Evolutionary conservation across 2,888 invertebrate genomes (phyloP), one percentile per base, ranked within the genome.

Genomic region (Drosophila borborema): DNA sequence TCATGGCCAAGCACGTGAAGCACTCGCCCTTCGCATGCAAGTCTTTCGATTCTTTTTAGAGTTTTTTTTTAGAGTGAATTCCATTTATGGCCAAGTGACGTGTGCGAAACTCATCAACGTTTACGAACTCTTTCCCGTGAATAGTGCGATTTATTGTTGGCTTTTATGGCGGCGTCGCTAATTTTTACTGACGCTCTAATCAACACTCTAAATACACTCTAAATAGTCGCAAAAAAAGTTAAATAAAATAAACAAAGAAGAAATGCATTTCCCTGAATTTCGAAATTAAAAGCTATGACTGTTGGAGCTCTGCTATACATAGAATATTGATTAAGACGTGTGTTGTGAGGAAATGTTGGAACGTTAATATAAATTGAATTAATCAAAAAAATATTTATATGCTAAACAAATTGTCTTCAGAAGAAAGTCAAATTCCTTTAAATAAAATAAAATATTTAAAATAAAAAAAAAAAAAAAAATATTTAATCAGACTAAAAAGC

Each of bases 1-100:
- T 77, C 66, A 68, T 63, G 31, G 31, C 36, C 20, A 40, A 49
- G 43, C 79, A 79, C 80, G 79, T 72, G 55, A 76, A 45, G 60
- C 61, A 36, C 14, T 45, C 41, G n/a, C 38, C 67, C 54, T 49
- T 46, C 38, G 41, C 64, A 64, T 60, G 74, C 78, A 54, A 61
- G 18, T 20, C 20, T 20, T 20, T 20, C 1, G 20, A 2, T 65
- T 63, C 48, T 46, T 49, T 20, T 20, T 20, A 20, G 20, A 20
- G 23, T 8, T 46, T 43, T 9, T 9, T 7, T 28, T 10, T 2
- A 36, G 3, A 18, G 16, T 41, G n/a, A 14, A 14, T 14, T 51
- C 34, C 56, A 46, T 55, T 75, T 70, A 74, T 75, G 72, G 45
- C 46, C 59, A 28, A 40, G 58, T 77, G 14, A 48, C 76, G 76